Base-by-base conservation (phyloP, 1,140 invertebrate genomes). In the Drosophila persimilis region DNA sequence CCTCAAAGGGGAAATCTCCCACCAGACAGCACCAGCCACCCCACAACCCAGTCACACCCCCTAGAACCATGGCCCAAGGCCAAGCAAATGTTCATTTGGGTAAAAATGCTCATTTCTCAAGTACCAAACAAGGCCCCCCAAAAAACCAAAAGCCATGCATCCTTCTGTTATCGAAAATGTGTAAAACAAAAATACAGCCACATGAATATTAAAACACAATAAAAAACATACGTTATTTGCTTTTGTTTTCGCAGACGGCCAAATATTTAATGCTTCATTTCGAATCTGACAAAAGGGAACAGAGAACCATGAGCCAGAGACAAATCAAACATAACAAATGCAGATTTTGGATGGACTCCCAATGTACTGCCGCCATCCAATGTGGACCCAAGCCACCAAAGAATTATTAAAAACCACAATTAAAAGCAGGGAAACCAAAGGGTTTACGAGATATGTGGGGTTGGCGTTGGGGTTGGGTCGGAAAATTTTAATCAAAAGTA, bases 221-320 rank as follows among this genome's bases (percentile, higher is more conserved):
- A 59, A 56, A 85, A 80, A 85, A 86, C 80, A 84, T 77, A 86
- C 77, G 80, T 63, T 80, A 71, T 80, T 80, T 80, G 77, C 72
- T 53, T 79, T 79, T 73, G 56, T 79, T 72, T 69, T 67, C 54
- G 55, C 60, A 65, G 80, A 74, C 66, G 51, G 66, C 46, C 80
- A 85, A 85, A 85, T 85, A 85, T 85, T 85, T 85, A 85, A 85
- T 86, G 81, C 81, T 80, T 86, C 81, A 77, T 81, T 77, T 73
- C 60, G 9, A 74, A 83, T 77, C 74, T 74, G 59, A 77, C 46
- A 58, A 44, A 54, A 59, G 64, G 54, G 41, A 17, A 31, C 9
- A 17, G 43, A 29, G 13, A n/a, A 44, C 11, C 29, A 31, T 2
- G 24, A 43, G 26, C n/a, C 4, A 15, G 39, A 65, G 52, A 46